These are phyloP conservation scores for Epizoanthus stellaris DNA, from an alignment of 92 coral and sea anemone genomes.

Conservation along the genomic window DNA sequence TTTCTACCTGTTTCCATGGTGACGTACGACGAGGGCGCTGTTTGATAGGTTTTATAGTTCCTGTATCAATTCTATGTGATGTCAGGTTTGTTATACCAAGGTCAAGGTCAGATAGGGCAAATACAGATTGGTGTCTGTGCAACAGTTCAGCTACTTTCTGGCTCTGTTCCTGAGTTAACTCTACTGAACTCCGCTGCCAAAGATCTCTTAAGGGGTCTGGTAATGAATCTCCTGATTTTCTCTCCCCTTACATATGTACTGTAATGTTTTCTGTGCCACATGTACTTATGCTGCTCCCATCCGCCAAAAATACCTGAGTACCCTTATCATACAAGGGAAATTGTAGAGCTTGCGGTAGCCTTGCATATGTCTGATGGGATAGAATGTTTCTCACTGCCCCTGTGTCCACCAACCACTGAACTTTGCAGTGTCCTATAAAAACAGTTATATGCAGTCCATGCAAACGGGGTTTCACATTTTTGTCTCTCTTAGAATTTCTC, in stretches of 20 bases:
- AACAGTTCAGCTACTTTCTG: slow-evolving; percentile 23
- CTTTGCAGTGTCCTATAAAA: slow-evolving; percentile 33
- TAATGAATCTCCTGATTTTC: not conserved
- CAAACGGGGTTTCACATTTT: not conserved
- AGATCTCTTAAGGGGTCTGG: slow-evolving; percentile 49
- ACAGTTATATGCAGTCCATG: slow-evolving; percentile 25
- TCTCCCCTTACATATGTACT: slow-evolving; percentile 13
- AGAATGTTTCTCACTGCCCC: slow-evolving; percentile 33
- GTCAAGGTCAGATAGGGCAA: slow-evolving; percentile 40
- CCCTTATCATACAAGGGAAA: slow-evolving; percentile 41
- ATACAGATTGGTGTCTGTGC: slow-evolving; percentile 16
- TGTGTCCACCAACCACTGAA: slow-evolving; percentile 37
- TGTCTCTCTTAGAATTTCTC: not conserved
- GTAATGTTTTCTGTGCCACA: not conserved
- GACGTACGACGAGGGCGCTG: slow-evolving; percentile 41
- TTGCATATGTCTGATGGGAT: slow-evolving; percentile 6
- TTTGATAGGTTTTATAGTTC: slow-evolving; percentile 19
- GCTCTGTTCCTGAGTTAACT: slow-evolving; percentile 38
- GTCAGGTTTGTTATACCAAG: slow-evolving; percentile 44
- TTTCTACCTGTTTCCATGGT: slow-evolving; percentile 32
- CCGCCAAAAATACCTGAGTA: slow-evolving; percentile 34
- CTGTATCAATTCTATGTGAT: slow-evolving; percentile 38
- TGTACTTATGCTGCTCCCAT: slow-evolving; percentile 1
- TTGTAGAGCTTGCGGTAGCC: slow-evolving; percentile 10
- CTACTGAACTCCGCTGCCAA: slow-evolving; percentile 45